These are phyloP conservation scores for Intellagama lesueurii DNA, from an alignment of 2,797 vertebrate species.

Conservation along the genomic window DNA sequence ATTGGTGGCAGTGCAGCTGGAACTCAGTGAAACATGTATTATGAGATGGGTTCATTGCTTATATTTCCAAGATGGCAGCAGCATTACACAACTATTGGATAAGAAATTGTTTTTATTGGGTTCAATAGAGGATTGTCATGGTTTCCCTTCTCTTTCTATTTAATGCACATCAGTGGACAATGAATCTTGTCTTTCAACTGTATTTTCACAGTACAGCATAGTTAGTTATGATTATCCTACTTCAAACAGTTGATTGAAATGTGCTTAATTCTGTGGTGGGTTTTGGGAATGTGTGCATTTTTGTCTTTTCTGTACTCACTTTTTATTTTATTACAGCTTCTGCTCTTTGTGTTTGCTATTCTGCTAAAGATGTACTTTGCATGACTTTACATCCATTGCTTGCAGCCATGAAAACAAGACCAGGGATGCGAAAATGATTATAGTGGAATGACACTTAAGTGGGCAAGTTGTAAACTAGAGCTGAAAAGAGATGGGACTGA, in stretches of 20 bases:
- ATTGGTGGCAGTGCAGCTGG: conserved; percentile 19
- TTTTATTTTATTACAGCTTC: background rate
- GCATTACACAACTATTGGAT: background rate
- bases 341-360: background rate
- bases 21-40: background rate
- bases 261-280: background rate
- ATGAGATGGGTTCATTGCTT: conserved; percentile 12
- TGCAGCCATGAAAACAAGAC: background rate
- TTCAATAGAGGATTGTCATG: background rate
- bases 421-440: background rate
- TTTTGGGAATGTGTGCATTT: background rate
- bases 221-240: background rate
- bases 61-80: background rate
- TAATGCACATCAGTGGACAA: background rate
- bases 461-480: background rate
- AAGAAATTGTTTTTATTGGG: background rate
- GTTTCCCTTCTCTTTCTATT: background rate
- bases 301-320: background rate
- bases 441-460: background rate
- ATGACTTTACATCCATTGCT: background rate
- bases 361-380: background rate
- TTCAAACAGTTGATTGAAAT: background rate
- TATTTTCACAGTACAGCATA: background rate
- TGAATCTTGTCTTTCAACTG: background rate
- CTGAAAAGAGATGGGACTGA: background rate